Conservation (phyloP, 2,888 invertebrate genomes). For the Melanostoma mellinum region DNA sequence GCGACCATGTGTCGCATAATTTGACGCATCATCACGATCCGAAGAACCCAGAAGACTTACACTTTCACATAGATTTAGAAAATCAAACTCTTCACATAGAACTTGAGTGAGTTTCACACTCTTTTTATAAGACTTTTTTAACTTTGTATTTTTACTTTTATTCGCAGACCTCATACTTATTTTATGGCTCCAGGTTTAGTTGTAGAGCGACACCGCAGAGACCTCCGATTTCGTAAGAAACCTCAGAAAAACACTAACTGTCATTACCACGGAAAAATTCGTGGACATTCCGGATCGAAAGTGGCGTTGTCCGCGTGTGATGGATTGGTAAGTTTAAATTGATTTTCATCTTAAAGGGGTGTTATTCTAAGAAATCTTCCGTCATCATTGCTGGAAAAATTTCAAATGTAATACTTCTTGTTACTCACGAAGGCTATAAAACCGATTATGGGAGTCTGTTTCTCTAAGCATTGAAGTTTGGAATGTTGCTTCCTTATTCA, state of each 20-base stretch:
- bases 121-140: conserved; percentile 17
- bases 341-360: background rate
- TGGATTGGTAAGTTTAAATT: conserved; percentile 88
- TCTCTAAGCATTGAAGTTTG: too few species aligned
- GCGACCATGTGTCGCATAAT: conserved; percentile 79
- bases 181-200: conserved; percentile 88
- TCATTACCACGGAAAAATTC: conserved; percentile 90
- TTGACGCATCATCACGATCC: conserved; percentile 79
- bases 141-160: conserved; percentile 45
- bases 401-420: too few species aligned
- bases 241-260: conserved; percentile 85
- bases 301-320: conserved; percentile 92
- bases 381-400: background rate
- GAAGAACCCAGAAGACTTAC: conserved; percentile 71
- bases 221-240: conserved; percentile 83
- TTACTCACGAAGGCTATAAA: too few species aligned
- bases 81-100: conserved; percentile 81
- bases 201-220: conserved; percentile 86
- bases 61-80: conserved; percentile 77
- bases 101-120: conserved; percentile 78
- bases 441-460: too few species aligned
- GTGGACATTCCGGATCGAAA: conserved; percentile 87
- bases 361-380: background rate
- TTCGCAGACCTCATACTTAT: conserved; percentile 85
- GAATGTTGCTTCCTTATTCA: too few species aligned